Base-by-base conservation (phyloP, 2,888 invertebrate species). In the Dromius quadrimaculatus region DNA sequence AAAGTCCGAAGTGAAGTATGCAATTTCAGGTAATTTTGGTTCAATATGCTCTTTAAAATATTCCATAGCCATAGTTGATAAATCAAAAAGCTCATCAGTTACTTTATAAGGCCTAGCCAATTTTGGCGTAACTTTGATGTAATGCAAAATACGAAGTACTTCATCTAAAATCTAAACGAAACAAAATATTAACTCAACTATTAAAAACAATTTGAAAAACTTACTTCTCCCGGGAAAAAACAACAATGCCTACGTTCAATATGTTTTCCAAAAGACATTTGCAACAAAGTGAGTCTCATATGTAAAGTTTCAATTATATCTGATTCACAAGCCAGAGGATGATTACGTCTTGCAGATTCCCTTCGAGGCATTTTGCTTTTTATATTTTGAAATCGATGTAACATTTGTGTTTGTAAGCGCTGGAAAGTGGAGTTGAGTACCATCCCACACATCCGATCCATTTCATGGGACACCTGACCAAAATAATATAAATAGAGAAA, bases 61-160 rank as follows among this genome's bases (percentile, higher is more conserved):
- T 83, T 97, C 97, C 96, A 97, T 96, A 32, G 97, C 97, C 97
- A 97, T 97, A 36, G 95, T 95, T 36, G 95, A 95, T 74, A 97
- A 87, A 84, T 97, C 97, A 84, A 95, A 94, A 70, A 97, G 85
- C 82, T 97, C 96, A 84, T 96, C 96, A 5, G 95, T 94, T 72
- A 97, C 94, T 83, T 95, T 94, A 83, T 94, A 96, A 47, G 96
- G 94, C 78, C 94, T 87, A 74, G 92, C 92, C 76, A 94, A 83
- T 80, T 92, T 93, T 20, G 92, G 90, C 74, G 92, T 93, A 74
- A 88, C 88, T 85, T 92, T 91, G 74, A 97, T 89, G 81, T 94
- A 93, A 76, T 90, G 87, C 76, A 96, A 84, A 81, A 97, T 93
- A 79, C 91, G 90, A 80, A 92, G 91, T 71, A 96, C 92, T 85